These are phyloP conservation scores for Rhineura floridana DNA, from an alignment of 2,113 vertebrate genomes.

Conservation along the genomic window DNA sequence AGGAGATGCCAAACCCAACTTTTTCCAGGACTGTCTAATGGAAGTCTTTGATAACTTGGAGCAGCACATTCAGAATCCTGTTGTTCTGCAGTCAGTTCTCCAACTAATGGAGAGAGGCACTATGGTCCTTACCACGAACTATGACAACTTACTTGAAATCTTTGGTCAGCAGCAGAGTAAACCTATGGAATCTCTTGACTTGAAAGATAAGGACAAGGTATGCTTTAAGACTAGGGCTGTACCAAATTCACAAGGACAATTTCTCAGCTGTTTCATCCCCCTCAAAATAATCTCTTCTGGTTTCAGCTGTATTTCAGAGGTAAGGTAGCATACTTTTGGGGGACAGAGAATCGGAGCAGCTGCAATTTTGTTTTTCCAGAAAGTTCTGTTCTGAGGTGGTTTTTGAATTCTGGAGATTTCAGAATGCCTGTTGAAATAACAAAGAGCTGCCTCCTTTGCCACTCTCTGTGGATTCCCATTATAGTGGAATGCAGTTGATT, in stretches of 20 bases:
- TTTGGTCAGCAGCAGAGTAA: conserved; percentile 75
- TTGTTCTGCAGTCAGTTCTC: conserved; percentile 71
- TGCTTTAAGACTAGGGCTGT: neutral
- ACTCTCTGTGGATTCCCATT: neutral
- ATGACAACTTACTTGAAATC: conserved; percentile 78
- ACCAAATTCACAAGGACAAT: neutral
- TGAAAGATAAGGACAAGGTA: conserved; percentile 79
- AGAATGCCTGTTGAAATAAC: neutral
- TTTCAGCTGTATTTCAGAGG: too few species aligned
- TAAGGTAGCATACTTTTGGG: neutral
- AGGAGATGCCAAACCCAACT: conserved; percentile 76
- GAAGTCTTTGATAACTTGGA: conserved; percentile 77
- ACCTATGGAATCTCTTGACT: conserved; percentile 78
- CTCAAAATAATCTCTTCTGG: too few species aligned
- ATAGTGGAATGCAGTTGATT: neutral
- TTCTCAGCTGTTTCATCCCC: too few species aligned
- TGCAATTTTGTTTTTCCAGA: neutral
- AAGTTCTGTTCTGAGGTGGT: neutral
- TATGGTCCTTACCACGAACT: conserved; percentile 78
- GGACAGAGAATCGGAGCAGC: neutral
- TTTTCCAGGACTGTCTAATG: conserved; percentile 81
- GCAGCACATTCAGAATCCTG: conserved; percentile 74
- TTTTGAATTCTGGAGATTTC: neutral
- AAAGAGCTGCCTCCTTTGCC: neutral
- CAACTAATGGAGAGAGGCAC: conserved; percentile 76